A percentile compares a stretch with the other conserved stretches of the same genome.
phyloP scores from a whole-genome alignment of 2,888 invertebrate genomes.

The Zaprionus obscuricornis region DNA sequence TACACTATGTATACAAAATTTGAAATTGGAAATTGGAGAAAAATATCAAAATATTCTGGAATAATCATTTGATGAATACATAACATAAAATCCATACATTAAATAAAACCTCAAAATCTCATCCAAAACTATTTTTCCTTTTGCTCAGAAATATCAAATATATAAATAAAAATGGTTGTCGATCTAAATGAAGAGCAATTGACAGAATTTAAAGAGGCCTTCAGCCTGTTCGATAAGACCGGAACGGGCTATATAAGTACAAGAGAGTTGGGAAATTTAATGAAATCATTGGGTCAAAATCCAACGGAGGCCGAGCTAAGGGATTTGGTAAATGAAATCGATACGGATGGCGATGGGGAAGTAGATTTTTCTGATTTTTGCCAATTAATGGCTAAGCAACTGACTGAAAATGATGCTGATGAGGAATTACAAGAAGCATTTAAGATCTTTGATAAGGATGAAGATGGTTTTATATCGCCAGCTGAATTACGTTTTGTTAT shows the following conservation, averaged over 20 bases:
- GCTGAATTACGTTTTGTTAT: constrained; percentile 98
- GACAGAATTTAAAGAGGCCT: constrained; percentile 99
- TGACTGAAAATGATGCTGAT: constrained; percentile 99
- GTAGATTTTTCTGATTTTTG: constrained; percentile 99
- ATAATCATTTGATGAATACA: too few relatives aligned
- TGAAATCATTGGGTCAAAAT: constrained; percentile 99
- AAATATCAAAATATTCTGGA: too few relatives aligned
- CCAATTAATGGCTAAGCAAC: constrained; percentile 99
- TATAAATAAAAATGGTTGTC: not conserved
- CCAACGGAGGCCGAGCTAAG: constrained; percentile 99
- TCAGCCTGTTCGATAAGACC: constrained; percentile 99
- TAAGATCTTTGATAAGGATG: constrained; percentile 95
- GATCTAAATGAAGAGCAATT: constrained; percentile 98
- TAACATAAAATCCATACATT: too few relatives aligned
- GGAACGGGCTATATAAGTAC: constrained; percentile 99
- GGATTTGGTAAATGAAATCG: constrained; percentile 99
- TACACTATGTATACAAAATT: too few relatives aligned
- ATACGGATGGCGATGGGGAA: constrained; percentile 89
- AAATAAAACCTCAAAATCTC: too few relatives aligned
- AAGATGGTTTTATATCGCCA: constrained; percentile 98
- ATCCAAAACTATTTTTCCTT: too few relatives aligned
- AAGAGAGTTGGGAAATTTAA: constrained; percentile 99
- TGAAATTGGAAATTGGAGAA: too few relatives aligned
- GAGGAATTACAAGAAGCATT: constrained; percentile 92
- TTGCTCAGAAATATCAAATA: too few relatives aligned